These are phyloP conservation scores for Coronaproctus castanopsis DNA, from an alignment of 2,888 invertebrate species.

Conservation along the genomic window DNA sequence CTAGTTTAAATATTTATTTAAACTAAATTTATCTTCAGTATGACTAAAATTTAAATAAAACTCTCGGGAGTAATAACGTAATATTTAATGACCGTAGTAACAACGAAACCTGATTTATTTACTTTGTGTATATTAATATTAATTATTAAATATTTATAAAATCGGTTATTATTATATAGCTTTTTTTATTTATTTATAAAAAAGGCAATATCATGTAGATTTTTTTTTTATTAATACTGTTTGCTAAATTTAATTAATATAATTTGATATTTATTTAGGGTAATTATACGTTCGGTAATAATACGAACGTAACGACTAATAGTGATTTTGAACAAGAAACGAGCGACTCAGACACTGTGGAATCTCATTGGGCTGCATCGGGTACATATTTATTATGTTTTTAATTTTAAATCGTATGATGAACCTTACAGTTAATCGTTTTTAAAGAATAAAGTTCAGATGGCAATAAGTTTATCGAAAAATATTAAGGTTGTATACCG, in stretches of 20 bases:
- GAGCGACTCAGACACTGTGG: neutral
- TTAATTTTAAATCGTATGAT: too few relatives aligned
- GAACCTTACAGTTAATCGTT: too few relatives aligned
- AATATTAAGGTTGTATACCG: too few relatives aligned
- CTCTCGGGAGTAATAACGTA: too few relatives aligned
- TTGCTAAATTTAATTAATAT: neutral
- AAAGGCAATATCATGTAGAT: neutral
- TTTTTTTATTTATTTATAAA: neutral
- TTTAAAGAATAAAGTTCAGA: too few relatives aligned
- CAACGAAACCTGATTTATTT: too few relatives aligned
- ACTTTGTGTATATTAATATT: neutral
- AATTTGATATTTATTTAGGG: neutral
- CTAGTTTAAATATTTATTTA: too few relatives aligned
- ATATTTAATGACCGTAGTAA: too few relatives aligned
- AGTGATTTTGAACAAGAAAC: neutral
- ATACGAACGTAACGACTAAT: neutral
- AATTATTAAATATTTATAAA: neutral
- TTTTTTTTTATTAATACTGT: too few relatives aligned
- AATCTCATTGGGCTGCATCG: neutral
- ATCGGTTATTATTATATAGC: neutral
- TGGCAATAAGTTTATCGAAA: too few relatives aligned
- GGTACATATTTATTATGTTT: neutral
- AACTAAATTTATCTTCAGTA: too few relatives aligned
- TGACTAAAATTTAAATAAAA: too few relatives aligned
- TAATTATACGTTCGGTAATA: neutral